Conservation (phyloP, 2,113 vertebrate genomes). For the Bambusicola thoracicus region DNA sequence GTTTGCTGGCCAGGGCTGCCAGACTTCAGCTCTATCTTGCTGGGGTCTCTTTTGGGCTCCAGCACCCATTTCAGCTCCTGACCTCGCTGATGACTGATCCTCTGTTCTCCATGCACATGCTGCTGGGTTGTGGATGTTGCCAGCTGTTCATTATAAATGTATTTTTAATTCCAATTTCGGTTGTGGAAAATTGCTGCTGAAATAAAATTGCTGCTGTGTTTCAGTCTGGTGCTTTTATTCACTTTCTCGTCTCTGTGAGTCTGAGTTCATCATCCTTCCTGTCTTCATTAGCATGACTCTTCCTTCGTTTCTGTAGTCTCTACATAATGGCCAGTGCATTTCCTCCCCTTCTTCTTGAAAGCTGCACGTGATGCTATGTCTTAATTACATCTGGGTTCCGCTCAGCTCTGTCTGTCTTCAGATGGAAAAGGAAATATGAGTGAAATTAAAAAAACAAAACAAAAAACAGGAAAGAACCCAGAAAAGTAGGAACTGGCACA, state of each 20-base stretch:
- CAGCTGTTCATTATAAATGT: background rate
- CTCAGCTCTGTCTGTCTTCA: background rate
- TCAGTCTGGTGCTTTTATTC: slow-evolving; percentile 3
- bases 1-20: background rate
- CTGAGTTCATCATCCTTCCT: background rate
- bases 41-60: background rate
- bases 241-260: background rate
- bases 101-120: background rate
- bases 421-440: background rate
- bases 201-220: background rate
- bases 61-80: background rate
- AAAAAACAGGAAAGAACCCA: background rate
- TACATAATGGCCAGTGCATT: background rate
- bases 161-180: background rate
- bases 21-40: background rate
- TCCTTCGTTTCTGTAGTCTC: background rate
- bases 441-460: background rate
- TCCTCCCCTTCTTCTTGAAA: background rate
- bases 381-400: background rate
- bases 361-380: background rate
- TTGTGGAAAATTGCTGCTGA: background rate
- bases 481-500: background rate
- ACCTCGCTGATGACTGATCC: background rate
- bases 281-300: slow-evolving; percentile 19
- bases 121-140: background rate